Base-by-base conservation (phyloP, 2,797 vertebrate genomes). In the Eremophila alpestris region DNA sequence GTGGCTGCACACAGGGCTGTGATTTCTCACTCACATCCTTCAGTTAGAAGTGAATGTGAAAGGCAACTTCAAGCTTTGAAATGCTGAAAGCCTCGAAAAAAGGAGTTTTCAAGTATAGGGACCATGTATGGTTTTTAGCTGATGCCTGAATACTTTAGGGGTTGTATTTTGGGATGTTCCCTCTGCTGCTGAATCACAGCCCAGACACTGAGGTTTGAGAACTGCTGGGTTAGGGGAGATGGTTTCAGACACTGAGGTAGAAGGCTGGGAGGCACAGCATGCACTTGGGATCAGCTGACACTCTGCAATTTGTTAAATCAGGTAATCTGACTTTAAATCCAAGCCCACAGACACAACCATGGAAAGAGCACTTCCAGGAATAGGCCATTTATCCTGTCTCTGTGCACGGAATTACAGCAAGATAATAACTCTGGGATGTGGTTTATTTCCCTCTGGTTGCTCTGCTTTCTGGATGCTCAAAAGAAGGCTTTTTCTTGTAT, bases 281-380 rank as follows among this genome's bases (percentile, higher is more conserved):
- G 22, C 81, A 63, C 65, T 65, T 70, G 21, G 56, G 29, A 77
- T 83, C 48, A 80, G 73, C 20, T 92, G 73, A 79, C 62, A 46
- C 40, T 83, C 78, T 59, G 79, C 83, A 59, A 4, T 80, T 92
- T 80, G 62, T 87, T 87, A 83, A 83, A 10, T 73, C 69, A 63
- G 58, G 79, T 75, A 85, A 85, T 74, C 32, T 85, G 87, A 85
- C 76, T 76, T 83, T 88, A 77, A 91, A 91, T 73, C 62, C 71
- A 70, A 93, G 36, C 34, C 68, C 5, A 1, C 9, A 56, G 41
- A 70, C 0, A 2, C 71, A 89, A 52, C 43, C 52, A 49, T 1
- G 16, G 65, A 87, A 87, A 90, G 49, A 74, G 24, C 58, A 70
- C 20, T 95, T 93, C 93, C 83, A 94, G 65, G 71, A 94, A 80